Percentiles rank a stretch among this genome's conserved stretches.
phyloP scores from a whole-genome alignment of 2,113 vertebrate species.

The Melanostigma gelatinosum region DNA sequence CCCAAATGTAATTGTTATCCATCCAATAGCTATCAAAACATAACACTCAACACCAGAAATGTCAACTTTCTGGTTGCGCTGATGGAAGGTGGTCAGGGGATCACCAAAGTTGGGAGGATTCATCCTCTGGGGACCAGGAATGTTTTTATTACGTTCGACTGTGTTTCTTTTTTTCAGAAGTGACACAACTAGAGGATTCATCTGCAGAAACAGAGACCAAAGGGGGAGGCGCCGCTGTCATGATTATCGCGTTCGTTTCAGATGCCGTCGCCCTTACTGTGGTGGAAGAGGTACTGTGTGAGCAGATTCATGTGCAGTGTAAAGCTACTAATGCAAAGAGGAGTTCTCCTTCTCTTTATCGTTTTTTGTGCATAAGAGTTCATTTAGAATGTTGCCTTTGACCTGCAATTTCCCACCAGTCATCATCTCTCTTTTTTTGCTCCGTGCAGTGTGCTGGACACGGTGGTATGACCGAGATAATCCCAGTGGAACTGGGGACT shows the following conservation, averaged over 20 bases:
- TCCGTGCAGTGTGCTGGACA: conserved; percentile 62
- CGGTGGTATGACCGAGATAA: conserved; percentile 54
- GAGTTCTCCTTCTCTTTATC: not conserved
- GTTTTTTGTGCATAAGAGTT: not conserved
- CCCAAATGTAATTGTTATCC: no score
- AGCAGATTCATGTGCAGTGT: no score
- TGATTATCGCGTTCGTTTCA: conserved; percentile 65
- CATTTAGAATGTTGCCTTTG: not conserved
- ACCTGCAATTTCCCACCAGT: not conserved
- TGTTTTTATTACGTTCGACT: no score
- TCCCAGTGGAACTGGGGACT: conserved; percentile 48
- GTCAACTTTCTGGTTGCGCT: no score
- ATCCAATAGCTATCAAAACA: no score
- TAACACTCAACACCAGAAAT: no score
- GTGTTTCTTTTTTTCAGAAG: no score
- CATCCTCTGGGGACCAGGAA: no score
- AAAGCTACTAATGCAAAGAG: conserved; percentile 1
- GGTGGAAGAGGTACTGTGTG: conserved; percentile 4
- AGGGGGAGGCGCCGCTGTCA: conserved; percentile 4
- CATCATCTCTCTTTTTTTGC: not conserved
- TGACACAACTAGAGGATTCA: no score
- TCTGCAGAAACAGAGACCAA: no score
- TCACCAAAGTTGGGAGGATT: no score
- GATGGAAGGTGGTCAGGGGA: no score
- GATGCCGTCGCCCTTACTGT: conserved; percentile 50